Evolutionary conservation across 2,113 vertebrate species (phyloP), one percentile per base, ranked within the genome.

Genomic region (Chiloscyllium plagiosum): DNA sequence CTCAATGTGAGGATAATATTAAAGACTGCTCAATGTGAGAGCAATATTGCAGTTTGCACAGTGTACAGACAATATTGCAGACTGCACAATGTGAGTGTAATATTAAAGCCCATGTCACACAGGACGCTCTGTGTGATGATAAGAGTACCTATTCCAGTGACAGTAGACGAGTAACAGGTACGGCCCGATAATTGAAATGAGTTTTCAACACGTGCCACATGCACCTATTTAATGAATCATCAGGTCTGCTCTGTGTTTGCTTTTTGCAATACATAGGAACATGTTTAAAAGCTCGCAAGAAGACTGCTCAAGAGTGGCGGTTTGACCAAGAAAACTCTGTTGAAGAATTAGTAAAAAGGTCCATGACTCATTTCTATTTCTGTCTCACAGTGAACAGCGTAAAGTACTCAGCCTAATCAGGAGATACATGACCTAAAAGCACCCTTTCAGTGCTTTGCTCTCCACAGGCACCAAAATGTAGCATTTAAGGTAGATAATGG

Each of bases 281-380:
- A 87, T 87, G 50, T 50, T 93, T 93, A 66, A 66, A 66, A 22
- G 4, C n/a, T 26, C 20, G 4, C 86, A 89, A 50, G 17, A 93
- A 33, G 29, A 68, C 33, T 68, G 56, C 1, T 68, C 19, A 29
- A 61, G 29, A 65, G 33, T 65, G 89, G 17, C 19, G 4, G 17
- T 37, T 94, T 6, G 66, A n/a, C 52, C 26, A 61, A 29, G 3
- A 12, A 4, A 29, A 83, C 56, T 61, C 52, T 42, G 42, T 85
- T 26, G 37, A 42, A 94, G 68, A 94, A 68, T 42, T 33, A 68
- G 90, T 42, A 37, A 94, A 61, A 68, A 66, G 65, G 90, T 17
- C 33, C 65, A 68, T 94, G 90, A 94, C 65, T 65, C 42, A 66
- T 61, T 93, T 65, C 90, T 94, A 26, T 89, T 89, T 89, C 7